Conservation (phyloP, 2,888 invertebrate species). For the Drosophila kuntzei region DNA sequence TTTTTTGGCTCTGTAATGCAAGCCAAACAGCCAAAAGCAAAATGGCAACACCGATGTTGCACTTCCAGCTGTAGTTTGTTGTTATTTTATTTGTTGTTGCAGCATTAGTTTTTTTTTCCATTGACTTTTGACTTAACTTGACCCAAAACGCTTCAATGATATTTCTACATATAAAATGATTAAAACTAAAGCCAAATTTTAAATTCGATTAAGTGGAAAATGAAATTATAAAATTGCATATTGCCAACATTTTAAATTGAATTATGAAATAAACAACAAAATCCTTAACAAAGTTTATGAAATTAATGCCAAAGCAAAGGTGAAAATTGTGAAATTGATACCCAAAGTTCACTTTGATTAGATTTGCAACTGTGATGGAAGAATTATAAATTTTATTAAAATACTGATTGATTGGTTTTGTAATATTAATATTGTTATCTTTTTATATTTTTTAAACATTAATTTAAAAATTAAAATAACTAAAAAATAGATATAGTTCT, state of each 20-base stretch:
- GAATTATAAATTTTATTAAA: neutral
- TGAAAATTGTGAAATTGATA: neutral
- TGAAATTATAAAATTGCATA: slow-evolving; percentile 1
- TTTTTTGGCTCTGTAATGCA: slow-evolving; percentile 53
- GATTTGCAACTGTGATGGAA: neutral
- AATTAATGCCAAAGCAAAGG: neutral
- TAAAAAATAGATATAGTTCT: too few species aligned
- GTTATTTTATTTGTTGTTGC: slow-evolving; percentile 9
- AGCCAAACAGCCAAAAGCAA: slow-evolving; percentile 38
- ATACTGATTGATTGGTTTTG: too few species aligned
- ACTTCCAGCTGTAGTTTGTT: slow-evolving; percentile 12
- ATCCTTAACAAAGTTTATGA: neutral
- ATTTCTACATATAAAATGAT: slow-evolving; percentile 3
- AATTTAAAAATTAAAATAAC: too few species aligned
- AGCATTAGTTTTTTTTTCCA: neutral
- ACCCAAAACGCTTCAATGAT: slow-evolving; percentile 13
- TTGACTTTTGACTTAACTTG: slow-evolving; percentile 16
- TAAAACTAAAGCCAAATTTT: slow-evolving; percentile 1
- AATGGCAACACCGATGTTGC: slow-evolving; percentile 45
- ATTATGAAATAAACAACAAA: slow-evolving; percentile 3
- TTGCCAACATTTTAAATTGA: slow-evolving; percentile 3
- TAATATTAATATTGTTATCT: too few species aligned
- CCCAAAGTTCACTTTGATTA: neutral
- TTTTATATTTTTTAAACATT: too few species aligned
- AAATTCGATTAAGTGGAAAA: neutral